Conservation (phyloP, 2,113 vertebrate genomes). For the Cochlearius cochlearius region DNA sequence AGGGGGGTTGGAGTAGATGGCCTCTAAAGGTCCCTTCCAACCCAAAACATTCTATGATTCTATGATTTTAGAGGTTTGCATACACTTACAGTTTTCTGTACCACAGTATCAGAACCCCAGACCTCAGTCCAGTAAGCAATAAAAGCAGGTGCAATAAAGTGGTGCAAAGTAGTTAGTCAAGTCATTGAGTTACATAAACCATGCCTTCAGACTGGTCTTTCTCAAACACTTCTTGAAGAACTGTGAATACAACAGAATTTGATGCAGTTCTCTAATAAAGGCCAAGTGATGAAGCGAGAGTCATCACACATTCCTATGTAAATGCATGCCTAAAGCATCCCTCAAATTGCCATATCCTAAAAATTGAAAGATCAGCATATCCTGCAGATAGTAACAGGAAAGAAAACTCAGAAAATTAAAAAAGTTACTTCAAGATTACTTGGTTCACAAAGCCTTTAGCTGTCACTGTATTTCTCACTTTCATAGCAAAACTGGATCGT, state of each 20-base stretch:
- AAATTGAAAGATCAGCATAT: background rate
- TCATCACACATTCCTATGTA: background rate
- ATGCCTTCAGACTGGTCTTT: background rate
- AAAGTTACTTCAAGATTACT: background rate
- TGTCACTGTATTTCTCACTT: background rate
- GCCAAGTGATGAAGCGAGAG: background rate
- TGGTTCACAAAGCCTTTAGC: background rate
- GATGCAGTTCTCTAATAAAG: background rate
- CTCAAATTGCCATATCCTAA: background rate
- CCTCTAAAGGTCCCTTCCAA: no score
- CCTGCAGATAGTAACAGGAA: background rate
- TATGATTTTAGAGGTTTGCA: background rate
- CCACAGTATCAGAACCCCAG: background rate
- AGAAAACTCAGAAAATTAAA: background rate
- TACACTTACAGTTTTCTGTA: background rate
- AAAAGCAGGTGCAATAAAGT: background rate
- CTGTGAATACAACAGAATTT: background rate
- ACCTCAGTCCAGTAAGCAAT: background rate
- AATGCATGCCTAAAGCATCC: background rate
- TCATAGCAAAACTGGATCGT: background rate
- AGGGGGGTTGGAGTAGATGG: no score
- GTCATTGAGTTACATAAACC: background rate
- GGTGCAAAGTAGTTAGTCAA: background rate
- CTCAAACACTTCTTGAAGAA: background rate
- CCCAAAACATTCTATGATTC: no score